Evolutionary conservation across 2,888 invertebrate genomes (phyloP).

Genomic region (Rhagium mordax): DNA sequence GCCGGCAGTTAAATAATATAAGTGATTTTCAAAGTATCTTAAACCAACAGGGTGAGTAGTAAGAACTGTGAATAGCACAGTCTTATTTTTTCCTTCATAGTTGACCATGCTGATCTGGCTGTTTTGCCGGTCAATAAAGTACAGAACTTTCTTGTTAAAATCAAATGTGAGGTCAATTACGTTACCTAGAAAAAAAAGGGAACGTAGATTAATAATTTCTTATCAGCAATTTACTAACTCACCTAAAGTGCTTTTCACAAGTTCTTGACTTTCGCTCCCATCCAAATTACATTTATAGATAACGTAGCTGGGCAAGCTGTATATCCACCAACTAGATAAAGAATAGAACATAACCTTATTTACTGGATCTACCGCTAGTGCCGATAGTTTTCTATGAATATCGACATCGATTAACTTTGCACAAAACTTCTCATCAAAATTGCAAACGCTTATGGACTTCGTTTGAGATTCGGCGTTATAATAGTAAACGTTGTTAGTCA

Average conservation of each 20-base stretch:
- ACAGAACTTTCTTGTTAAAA: conserved; percentile 76
- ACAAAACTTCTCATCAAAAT: conserved; percentile 61
- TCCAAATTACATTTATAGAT: conserved; percentile 74
- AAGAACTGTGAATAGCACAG: conserved; percentile 68
- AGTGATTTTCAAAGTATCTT: conserved; percentile 81
- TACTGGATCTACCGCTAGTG: conserved; percentile 78
- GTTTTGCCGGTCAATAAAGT: conserved; percentile 81
- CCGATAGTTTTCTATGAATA: conserved; percentile 71
- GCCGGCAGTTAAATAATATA: conserved; percentile 79
- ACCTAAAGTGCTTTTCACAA: conserved; percentile 63
- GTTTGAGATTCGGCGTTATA: conserved; percentile 66
- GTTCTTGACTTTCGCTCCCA: conserved; percentile 70
- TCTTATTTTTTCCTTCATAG: conserved; percentile 71
- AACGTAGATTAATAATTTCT: too few species aligned
- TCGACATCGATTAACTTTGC: conserved; percentile 71
- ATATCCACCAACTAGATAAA: conserved; percentile 68
- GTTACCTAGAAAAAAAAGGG: conserved; percentile 57
- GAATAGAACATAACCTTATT: conserved; percentile 76
- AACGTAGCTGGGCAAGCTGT: conserved; percentile 69
- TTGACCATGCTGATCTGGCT: conserved; percentile 67
- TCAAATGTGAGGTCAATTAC: conserved; percentile 72
- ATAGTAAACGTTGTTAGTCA: conserved; percentile 81
- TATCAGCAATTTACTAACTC: too few species aligned
- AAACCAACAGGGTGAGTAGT: conserved; percentile 76
- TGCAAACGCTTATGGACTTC: conserved; percentile 65